A percentile compares a stretch with the other conserved stretches of the same genome.
Evolutionary conservation across 2,797 vertebrate genomes (phyloP).

Genomic region (Pelobates cultripes): DNA sequence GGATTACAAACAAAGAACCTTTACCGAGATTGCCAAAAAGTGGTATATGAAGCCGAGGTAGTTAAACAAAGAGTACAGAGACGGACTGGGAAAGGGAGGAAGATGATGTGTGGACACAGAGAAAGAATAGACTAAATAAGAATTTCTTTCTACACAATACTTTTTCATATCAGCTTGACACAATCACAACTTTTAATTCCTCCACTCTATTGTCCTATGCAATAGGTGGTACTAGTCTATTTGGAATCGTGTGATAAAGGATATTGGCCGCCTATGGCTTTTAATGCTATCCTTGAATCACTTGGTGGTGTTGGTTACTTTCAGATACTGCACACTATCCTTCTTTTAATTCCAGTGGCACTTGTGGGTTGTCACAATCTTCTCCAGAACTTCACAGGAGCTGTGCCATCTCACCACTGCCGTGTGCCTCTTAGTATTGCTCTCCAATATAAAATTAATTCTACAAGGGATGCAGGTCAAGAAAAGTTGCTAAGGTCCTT

Average conservation of each 20-base stretch:
- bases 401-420: constrained; percentile 74
- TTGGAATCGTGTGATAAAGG: too few species aligned
- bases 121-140: neutral
- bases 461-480: constrained; percentile 47
- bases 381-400: constrained; percentile 87
- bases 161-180: neutral
- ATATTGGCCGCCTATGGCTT: constrained; percentile 72
- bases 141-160: neutral
- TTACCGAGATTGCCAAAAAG: neutral
- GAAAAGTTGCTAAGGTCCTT: constrained; percentile 66
- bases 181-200: neutral
- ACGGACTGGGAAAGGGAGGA: neutral
- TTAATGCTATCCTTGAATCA: constrained; percentile 79
- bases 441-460: constrained; percentile 27
- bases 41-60: neutral
- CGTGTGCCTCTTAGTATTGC: constrained; percentile 35
- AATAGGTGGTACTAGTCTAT: too few species aligned
- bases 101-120: neutral
- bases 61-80: neutral
- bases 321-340: constrained; percentile 76
- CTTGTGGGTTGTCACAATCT: constrained; percentile 88
- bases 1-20: neutral
- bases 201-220: too few species aligned
- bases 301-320: constrained; percentile 84
- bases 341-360: constrained; percentile 77